Evolutionary conservation across 2,797 vertebrate species (phyloP), one percentile per base, ranked within the genome.

Genomic region (Enteromius trimaculatus): DNA sequence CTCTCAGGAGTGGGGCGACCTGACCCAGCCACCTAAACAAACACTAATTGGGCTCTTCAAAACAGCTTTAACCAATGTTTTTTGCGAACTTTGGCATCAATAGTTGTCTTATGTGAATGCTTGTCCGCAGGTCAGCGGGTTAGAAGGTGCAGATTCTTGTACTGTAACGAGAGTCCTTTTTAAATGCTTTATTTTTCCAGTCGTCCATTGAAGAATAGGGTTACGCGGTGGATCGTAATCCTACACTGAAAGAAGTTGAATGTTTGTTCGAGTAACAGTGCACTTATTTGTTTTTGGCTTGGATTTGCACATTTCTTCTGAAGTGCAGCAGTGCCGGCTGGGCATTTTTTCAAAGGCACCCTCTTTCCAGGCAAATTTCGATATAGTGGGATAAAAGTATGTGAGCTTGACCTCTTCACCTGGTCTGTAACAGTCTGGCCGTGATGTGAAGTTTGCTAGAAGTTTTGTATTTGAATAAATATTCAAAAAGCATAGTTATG

Each of bases 11-110:
- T 76, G 58, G 81, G 82, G 26, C 37, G 76, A 79, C 83, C 77
- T 86, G 86, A 82, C 86, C 81, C 66, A 65, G 84, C 77, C 77
- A 69, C 42, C 23, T 79, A 78, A 66, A 64, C 81, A 80, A 80
- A 80, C 81, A 69, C 26, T 84, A 29, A 23, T 77, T 70, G 53
- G 51, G 17, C 62, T 80, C 23, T 51, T 77, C 26, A 47, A 80
- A 80, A 53, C 26, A 19, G 17, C 42, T 82, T 82, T n/a, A 65
- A 62, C 47, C 16, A 21, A 31, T 64, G 14, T 31, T 14, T 49
- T 26, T 53, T 78, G 5, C 66, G 47, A 72, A 58, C 74, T 71
- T 29, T 66, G 62, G 10, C 8, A 2, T 19, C 26, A 70, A 37
- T 60, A 42, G n/a, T 55, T 47, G 7, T 68, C 23, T 2, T 7